Evolutionary conservation across 2,888 invertebrate genomes (phyloP), one percentile per base, ranked within the genome.

Genomic region (Eubasilissa splendida): DNA sequence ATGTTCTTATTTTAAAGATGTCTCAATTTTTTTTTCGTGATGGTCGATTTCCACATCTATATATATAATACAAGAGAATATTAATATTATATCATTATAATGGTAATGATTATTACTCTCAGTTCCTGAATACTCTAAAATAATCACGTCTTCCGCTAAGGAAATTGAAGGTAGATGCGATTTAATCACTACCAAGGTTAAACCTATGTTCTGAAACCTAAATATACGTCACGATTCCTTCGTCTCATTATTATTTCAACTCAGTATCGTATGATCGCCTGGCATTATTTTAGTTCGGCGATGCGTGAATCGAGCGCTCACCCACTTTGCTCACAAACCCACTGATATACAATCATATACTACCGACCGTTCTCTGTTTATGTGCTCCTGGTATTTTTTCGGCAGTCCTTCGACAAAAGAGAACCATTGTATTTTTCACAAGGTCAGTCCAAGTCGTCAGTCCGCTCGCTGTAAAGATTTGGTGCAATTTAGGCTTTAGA

Each of bases 241-340:
- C 14, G 65, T 31, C 76, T 60, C 65, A 56, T 63, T 76, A 68
- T 76, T 54, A 76, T 59, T 77, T 71, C 53, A 71, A 53, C 77
- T 77, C 60, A 22, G 60, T 60, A 77, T 60, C 56, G 71, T 71
- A 70, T 71, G 71, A 77, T 77, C 33, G 77, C 77, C 71, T 77
- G 77, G 77, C 75, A 83, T 83, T 81, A 83, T 83, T 83, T 82
- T 71, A 77, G 82, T 56, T 76, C 77, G 79, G 63, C 81, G 80
- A 76, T 81, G 83, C 80, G 76, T 82, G 80, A 83, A 82, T 78
- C 82, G 31, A 76, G 78, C 78, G 42, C 42, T 80, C 80, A 76
- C 79, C 82, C 80, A 79, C 79, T 78, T 74, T 74, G 59, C 75
- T 76, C 70, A 33, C 71, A 31, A 56, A 73, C 71, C 71, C 71